Conservation (phyloP, 2,888 invertebrate species). For the Lasiommata megera region DNA sequence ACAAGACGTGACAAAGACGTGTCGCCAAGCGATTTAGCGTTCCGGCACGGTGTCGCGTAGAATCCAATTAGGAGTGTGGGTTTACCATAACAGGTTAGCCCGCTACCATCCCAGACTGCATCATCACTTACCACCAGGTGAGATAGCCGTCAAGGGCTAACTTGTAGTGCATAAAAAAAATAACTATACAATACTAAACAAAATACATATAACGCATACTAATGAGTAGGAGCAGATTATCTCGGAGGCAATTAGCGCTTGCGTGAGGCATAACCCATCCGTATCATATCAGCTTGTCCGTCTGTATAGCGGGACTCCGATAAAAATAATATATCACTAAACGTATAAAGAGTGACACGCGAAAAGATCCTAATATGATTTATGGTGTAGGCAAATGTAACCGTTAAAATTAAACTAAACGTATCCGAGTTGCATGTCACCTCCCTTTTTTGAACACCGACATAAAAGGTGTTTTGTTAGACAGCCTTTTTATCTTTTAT, state of each 20-base stretch:
- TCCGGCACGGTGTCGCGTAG: too few species aligned
- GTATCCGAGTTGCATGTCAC: neutral
- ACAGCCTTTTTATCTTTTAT: neutral
- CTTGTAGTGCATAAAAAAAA: too few species aligned
- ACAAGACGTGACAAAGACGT: too few species aligned
- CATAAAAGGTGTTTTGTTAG: slow-evolving; percentile 7
- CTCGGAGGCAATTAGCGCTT: slow-evolving; percentile 23
- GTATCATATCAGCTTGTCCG: slow-evolving; percentile 21
- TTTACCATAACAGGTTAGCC: too few species aligned
- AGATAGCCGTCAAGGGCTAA: too few species aligned
- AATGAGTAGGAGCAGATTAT: slow-evolving; percentile 15
- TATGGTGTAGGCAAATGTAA: slow-evolving; percentile 27
- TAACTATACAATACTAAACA: too few species aligned
- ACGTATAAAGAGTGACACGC: slow-evolving; percentile 38
- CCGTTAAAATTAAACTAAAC: slow-evolving; percentile 12
- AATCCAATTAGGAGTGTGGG: too few species aligned
- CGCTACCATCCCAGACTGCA: too few species aligned
- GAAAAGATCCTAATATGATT: slow-evolving; percentile 38
- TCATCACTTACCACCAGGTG: too few species aligned
- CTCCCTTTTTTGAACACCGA: neutral
- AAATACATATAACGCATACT: neutral
- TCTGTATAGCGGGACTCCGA: slow-evolving; percentile 31
- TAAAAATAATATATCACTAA: slow-evolving; percentile 39
- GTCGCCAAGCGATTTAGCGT: too few species aligned
- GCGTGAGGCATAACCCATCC: slow-evolving; percentile 17